Conservation (phyloP, 1,140 invertebrate genomes). For the Hestina assimilis region DNA sequence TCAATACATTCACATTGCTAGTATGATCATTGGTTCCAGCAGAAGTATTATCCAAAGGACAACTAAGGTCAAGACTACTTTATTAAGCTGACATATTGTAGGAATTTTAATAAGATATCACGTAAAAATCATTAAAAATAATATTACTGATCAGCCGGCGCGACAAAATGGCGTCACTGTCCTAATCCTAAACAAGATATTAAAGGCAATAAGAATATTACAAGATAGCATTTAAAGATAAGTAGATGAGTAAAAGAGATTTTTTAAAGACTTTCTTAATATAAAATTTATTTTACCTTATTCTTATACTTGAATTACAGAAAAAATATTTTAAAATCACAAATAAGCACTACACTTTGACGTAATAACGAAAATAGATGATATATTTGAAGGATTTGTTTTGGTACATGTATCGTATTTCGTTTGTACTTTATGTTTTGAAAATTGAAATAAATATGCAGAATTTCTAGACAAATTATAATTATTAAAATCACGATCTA, state of each 20-base stretch:
- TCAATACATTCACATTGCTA: constrained; percentile 33
- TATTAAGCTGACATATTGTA: background rate
- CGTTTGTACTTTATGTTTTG: background rate
- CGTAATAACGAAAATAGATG: constrained; percentile 73
- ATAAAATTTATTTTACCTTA: constrained; percentile 27
- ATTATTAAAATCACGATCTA: too few species aligned
- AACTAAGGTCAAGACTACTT: background rate
- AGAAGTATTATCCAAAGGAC: background rate
- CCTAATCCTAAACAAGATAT: constrained; percentile 63
- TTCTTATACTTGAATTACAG: constrained; percentile 25
- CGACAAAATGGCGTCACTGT: constrained; percentile 77
- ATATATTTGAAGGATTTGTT: constrained; percentile 24
- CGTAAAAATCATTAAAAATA: constrained; percentile 47
- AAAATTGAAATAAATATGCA: too few species aligned
- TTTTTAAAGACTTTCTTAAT: constrained; percentile 4
- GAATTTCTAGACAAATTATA: too few species aligned
- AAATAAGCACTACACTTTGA: constrained; percentile 71
- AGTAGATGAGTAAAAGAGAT: background rate
- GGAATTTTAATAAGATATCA: constrained; percentile 16
- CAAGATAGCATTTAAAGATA: constrained; percentile 8
- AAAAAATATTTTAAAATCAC: constrained; percentile 52
- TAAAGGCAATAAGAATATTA: constrained; percentile 24
- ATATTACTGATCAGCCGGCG: constrained; percentile 73
- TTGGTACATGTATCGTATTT: constrained; percentile 23
- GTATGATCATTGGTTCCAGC: constrained; percentile 5